These are phyloP conservation scores for Athrips mouffetella DNA, from an alignment of 2,888 invertebrate genomes.

Conservation along the genomic window DNA sequence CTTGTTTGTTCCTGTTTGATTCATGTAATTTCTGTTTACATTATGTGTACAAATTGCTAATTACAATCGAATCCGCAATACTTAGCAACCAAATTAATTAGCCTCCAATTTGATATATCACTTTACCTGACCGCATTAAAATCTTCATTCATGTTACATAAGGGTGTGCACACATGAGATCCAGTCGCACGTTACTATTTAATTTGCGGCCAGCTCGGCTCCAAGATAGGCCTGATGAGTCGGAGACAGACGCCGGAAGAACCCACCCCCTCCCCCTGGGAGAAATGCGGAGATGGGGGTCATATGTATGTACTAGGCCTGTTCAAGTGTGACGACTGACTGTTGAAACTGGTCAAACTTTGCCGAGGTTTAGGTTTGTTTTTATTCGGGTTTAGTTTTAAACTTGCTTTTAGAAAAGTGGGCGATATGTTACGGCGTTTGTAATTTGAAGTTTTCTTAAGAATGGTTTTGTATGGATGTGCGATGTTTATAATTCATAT, in stretches of 20 bases:
- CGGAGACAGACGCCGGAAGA: slow-evolving; percentile 72
- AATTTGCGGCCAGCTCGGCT: slow-evolving; percentile 64
- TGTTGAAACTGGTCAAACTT: slow-evolving; percentile 21
- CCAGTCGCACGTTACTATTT: slow-evolving; percentile 57
- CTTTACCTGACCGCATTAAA: slow-evolving; percentile 1
- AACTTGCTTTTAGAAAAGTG: not conserved
- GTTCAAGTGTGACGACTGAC: slow-evolving; percentile 51
- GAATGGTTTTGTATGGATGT: too few relatives aligned
- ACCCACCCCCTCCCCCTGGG: slow-evolving; percentile 37
- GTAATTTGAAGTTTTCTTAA: too few relatives aligned
- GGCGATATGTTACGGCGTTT: too few relatives aligned
- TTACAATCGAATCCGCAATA: not conserved
- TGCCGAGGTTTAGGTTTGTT: slow-evolving; percentile 1
- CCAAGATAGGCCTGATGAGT: slow-evolving; percentile 73
- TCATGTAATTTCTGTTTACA: not conserved
- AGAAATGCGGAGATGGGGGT: slow-evolving; percentile 18
- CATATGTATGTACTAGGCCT: slow-evolving; percentile 59
- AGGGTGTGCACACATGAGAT: slow-evolving; percentile 25
- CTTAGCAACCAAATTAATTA: not conserved
- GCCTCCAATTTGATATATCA: not conserved
- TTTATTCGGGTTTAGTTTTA: slow-evolving; percentile 4
- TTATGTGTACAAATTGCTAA: not conserved
- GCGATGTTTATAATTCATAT: too few relatives aligned
- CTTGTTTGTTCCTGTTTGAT: not conserved
- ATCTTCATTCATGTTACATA: slow-evolving; percentile 3